Evolutionary conservation across 2,113 vertebrate species (phyloP), one percentile per base, ranked within the genome.

Genomic region (Ailurus styani): DNA sequence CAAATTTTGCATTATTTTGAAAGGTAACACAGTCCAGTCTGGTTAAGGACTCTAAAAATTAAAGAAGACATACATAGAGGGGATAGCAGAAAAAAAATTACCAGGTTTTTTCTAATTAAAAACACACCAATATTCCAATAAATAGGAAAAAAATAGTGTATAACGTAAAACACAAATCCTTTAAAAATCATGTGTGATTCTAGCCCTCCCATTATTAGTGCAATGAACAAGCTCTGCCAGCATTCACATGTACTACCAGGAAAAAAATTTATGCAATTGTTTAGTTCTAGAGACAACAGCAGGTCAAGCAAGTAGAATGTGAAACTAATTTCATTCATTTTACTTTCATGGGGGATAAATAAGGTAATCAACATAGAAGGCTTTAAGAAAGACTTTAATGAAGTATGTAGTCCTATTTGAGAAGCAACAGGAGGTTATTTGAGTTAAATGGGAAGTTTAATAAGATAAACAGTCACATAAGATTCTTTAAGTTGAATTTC

Each of bases 301-400:
- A 77, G 11, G 66, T 31, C n/a, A 87, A 79, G 20, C n/a, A 54
- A 86, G 23, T 20, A 81, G 23, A 89, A 57, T 14, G 21, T 79
- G 34, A 96, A 83, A 89, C 81, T 70, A 93, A 85, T 96, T 68
- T 88, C 64, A 93, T 40, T 57, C 54, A 72, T 73, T 79, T 73
- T 66, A 66, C 54, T 92, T 72, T 75, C 62, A 85, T 34, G 55
- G 52, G 91, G 4, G 25, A 90, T 66, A 84, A 89, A 54, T 73
- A 88, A 77, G n/a, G 12, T 29, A 62, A 3, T 12, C 75, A 57
- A 52, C 17, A 73, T 47, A n/a, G 7, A 90, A 93, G 31, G 40
- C 31, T 54, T 90, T 84, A 82, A 68, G 81, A 93, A 93, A 87
- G 42, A 75, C 7, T 57, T 91, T 50, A 73, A 86, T 68, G 75